Evolutionary conservation across 2,888 invertebrate genomes (phyloP).

Genomic region (Homarus gammarus): DNA sequence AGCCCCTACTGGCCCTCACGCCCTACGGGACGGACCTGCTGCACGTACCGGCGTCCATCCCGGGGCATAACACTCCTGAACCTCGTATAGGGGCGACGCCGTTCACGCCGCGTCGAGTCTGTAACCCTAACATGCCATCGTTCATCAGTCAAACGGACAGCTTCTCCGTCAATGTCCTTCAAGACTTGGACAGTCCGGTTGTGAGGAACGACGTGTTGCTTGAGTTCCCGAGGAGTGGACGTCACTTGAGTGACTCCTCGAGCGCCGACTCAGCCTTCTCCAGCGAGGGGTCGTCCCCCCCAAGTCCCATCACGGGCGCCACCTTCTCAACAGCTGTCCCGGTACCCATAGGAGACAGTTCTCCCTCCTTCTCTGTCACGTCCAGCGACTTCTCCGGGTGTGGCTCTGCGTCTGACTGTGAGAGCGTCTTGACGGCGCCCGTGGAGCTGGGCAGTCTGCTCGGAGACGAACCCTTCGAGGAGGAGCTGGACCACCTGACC

Average conservation of each 20-base stretch:
- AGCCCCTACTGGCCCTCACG: conserved; percentile 55
- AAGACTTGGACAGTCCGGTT: conserved; percentile 70
- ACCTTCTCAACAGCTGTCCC: conserved; percentile 44
- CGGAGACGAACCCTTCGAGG: conserved; percentile 75
- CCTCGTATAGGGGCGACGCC: conserved; percentile 52
- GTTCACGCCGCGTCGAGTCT: conserved; percentile 41
- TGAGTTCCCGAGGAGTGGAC: conserved; percentile 67
- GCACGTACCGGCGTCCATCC: conserved; percentile 56
- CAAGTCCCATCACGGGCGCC: conserved; percentile 61
- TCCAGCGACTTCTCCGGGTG: conserved; percentile 63
- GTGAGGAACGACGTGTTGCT: conserved; percentile 73
- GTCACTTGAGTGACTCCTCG: conserved; percentile 63
- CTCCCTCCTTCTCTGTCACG: conserved; percentile 55
- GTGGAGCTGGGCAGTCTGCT: conserved; percentile 69
- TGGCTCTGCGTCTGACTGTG: conserved; percentile 69
- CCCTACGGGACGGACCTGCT: conserved; percentile 32
- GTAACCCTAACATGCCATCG: neutral
- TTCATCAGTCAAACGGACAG: conserved; percentile 30
- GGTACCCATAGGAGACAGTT: conserved; percentile 55
- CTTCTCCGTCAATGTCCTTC: conserved; percentile 37
- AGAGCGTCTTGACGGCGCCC: conserved; percentile 68
- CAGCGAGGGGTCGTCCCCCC: conserved; percentile 68
- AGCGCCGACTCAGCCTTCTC: conserved; percentile 71
- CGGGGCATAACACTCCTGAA: conserved; percentile 44
- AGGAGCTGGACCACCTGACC: conserved; percentile 73